These are phyloP conservation scores for Illadopsis cleaveri DNA, from an alignment of 2,113 vertebrate species.

Conservation along the genomic window DNA sequence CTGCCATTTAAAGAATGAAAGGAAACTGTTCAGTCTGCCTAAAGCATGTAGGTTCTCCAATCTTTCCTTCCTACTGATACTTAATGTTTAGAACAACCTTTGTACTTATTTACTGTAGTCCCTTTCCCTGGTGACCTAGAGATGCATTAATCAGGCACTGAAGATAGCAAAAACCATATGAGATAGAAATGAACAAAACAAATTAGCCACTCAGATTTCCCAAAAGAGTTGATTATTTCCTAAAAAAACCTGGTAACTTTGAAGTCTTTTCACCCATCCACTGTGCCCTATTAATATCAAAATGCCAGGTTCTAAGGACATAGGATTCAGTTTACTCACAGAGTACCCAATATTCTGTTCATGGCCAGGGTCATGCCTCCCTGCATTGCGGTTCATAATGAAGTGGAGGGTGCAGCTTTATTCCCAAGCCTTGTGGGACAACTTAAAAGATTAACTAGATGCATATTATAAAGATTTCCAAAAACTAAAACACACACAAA, in stretches of 20 bases:
- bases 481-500: neutral
- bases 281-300: neutral
- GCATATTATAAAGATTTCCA: neutral
- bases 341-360: neutral
- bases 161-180: neutral
- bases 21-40: neutral
- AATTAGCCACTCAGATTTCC: neutral
- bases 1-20: neutral
- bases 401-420: neutral
- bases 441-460: conserved; percentile 13
- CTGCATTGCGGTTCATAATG: neutral
- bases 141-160: neutral
- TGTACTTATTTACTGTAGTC: neutral
- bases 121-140: neutral
- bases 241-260: neutral
- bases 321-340: neutral
- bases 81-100: neutral
- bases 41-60: neutral
- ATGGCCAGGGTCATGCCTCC: neutral
- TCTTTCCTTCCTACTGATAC: neutral
- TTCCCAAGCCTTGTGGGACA: neutral
- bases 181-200: neutral
- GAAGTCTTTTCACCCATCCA: neutral
- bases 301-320: neutral
- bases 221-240: neutral